Conservation (phyloP, 2,888 invertebrate species). For the Ormyrus rosae region DNA sequence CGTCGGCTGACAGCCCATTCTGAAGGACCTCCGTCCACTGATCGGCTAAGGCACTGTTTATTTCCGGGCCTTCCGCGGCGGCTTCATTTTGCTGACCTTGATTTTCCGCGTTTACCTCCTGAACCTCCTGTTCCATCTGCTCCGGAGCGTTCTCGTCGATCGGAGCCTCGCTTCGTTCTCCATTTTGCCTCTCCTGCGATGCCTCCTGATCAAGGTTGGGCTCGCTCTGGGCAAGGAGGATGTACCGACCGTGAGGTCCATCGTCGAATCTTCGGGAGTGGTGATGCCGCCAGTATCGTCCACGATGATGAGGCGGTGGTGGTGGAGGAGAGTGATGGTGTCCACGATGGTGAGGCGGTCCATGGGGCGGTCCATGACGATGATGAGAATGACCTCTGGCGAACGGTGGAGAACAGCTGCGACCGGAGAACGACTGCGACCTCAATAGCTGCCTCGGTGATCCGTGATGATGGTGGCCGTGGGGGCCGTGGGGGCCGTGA, state of each 20-base stretch:
- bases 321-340: background rate
- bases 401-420: background rate
- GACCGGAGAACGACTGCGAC: constrained; percentile 27
- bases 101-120: background rate
- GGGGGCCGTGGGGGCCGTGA: background rate
- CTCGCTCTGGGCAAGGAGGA: background rate
- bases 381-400: background rate
- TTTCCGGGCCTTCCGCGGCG: constrained; percentile 15
- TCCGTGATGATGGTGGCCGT: background rate
- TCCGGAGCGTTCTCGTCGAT: no score
- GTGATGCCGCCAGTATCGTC: background rate
- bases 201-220: background rate
- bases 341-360: background rate
- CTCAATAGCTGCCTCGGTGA: background rate
- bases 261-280: background rate
- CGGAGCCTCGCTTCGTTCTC: background rate
- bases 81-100: background rate
- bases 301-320: background rate
- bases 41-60: constrained; percentile 30
- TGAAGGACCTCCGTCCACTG: constrained; percentile 41
- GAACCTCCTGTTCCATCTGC: background rate
- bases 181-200: background rate
- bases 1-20: constrained; percentile 46
- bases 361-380: background rate
- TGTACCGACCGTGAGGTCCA: constrained; percentile 1